phyloP scores from a whole-genome alignment of 2,113 vertebrate genomes.

The Rhynchopsitta pachyrhyncha region DNA sequence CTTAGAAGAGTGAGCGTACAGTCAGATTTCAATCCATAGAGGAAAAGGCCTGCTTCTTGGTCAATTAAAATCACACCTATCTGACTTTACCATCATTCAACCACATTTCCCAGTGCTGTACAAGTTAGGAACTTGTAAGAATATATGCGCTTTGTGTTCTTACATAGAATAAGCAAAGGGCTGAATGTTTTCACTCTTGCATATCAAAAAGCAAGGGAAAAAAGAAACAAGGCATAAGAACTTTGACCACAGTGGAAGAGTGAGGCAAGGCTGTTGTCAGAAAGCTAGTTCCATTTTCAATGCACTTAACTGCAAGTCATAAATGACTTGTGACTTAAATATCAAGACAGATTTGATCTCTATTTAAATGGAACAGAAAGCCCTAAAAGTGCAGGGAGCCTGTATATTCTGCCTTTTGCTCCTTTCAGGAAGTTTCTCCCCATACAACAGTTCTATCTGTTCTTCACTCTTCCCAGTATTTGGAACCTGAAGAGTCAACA shows the following conservation, averaged over 20 bases:
- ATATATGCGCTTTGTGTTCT: not conserved
- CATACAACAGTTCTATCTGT: not conserved
- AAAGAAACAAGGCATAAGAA: not conserved
- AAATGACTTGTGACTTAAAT: not conserved
- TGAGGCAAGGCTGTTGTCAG: not conserved
- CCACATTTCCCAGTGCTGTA: not conserved
- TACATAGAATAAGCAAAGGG: not conserved
- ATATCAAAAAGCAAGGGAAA: not conserved
- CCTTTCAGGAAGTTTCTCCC: not conserved
- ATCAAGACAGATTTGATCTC: not conserved
- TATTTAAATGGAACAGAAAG: not conserved
- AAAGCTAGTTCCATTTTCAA: not conserved
- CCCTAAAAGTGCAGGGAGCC: not conserved
- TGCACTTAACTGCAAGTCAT: fast-evolving
- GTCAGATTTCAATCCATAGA: not conserved
- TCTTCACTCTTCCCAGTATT: not conserved
- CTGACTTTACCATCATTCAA: not conserved
- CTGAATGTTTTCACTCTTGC: not conserved
- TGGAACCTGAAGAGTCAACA: fast-evolving
- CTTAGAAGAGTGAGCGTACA: not conserved
- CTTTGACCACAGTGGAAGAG: not conserved
- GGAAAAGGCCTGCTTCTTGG: not conserved
- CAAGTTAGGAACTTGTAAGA: not conserved
- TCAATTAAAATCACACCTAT: not conserved
- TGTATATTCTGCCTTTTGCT: not conserved